These are phyloP conservation scores for Triplophysa bombifrons DNA, from an alignment of 2,797 vertebrate species.

Conservation along the genomic window DNA sequence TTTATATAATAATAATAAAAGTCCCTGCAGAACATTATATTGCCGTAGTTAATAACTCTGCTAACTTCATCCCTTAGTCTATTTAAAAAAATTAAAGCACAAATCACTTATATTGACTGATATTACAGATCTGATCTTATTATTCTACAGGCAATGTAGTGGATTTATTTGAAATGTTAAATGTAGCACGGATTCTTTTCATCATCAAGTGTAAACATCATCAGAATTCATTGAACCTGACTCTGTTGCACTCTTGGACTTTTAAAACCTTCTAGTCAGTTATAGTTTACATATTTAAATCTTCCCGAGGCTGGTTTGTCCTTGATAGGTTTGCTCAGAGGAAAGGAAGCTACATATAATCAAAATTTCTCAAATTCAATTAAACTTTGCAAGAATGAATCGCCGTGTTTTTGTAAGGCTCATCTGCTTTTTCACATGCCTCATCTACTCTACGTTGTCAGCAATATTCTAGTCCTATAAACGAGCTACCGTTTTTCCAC, in stretches of 20 bases:
- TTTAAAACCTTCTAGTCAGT: background rate
- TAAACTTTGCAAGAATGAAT: background rate
- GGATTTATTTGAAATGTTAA: background rate
- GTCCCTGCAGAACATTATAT: background rate
- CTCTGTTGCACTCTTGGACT: background rate
- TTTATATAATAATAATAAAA: background rate
- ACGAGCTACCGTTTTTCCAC: background rate
- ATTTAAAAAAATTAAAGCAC: background rate
- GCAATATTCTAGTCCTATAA: background rate
- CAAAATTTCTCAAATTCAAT: background rate
- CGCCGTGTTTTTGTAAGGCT: background rate
- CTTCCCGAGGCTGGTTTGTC: slow-evolving; percentile 1
- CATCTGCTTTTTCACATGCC: slow-evolving; percentile 24
- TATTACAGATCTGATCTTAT: background rate
- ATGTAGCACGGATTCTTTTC: background rate
- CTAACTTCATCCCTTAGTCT: background rate
- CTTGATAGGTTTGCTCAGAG: background rate
- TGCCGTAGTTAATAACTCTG: background rate
- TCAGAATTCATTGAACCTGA: background rate
- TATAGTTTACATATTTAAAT: slow-evolving; percentile 16
- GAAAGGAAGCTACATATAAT: background rate
- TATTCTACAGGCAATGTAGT: background rate
- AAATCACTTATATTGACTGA: background rate
- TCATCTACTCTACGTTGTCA: slow-evolving; percentile 9
- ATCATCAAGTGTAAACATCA: background rate